A percentile compares a stretch with the other conserved stretches of the same genome.
phyloP scores from a whole-genome alignment of 2,113 vertebrate genomes.

The Dunckerocampus dactyliophorus region DNA sequence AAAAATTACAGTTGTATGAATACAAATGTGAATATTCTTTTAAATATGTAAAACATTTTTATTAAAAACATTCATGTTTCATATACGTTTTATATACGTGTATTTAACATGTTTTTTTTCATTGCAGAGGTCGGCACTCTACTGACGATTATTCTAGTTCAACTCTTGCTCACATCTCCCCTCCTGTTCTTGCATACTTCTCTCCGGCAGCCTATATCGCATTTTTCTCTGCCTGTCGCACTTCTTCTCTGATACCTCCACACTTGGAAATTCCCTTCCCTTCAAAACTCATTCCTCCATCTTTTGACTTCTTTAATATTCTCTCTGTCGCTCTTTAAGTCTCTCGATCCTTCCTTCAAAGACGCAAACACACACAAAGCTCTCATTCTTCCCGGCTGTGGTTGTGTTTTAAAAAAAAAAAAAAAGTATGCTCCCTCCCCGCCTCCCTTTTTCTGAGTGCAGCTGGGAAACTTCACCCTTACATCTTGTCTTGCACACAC shows the following conservation, averaged over 20 bases:
- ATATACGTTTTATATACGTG: too few relatives aligned
- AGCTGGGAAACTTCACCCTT: constrained; percentile 68
- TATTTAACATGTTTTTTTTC: too few relatives aligned
- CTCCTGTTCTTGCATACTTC: not conserved
- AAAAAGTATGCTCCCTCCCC: constrained; percentile 48
- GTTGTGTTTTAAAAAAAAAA: constrained; percentile 65
- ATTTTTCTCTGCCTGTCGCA: constrained; percentile 32
- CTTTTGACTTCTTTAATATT: constrained; percentile 12
- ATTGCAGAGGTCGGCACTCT: not conserved
- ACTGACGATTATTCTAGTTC: not conserved
- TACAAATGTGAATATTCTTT: too few relatives aligned
- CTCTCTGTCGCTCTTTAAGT: constrained; percentile 19
- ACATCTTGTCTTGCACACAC: constrained; percentile 30
- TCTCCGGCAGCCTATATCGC: constrained; percentile 18
- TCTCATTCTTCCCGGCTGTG: constrained; percentile 68
- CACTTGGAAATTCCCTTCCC: constrained; percentile 25
- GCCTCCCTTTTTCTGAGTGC: constrained; percentile 33
- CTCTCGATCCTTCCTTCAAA: constrained; percentile 16
- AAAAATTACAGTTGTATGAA: too few relatives aligned
- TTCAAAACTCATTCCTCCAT: constrained; percentile 17
- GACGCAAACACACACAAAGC: constrained; percentile 60
- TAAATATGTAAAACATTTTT: too few relatives aligned
- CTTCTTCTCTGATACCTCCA: constrained; percentile 22
- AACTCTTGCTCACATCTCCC: constrained; percentile 16
- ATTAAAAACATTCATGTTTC: too few relatives aligned